Conservation (phyloP, 2,888 invertebrate species). For the Tryphoninae sp. region DNA sequence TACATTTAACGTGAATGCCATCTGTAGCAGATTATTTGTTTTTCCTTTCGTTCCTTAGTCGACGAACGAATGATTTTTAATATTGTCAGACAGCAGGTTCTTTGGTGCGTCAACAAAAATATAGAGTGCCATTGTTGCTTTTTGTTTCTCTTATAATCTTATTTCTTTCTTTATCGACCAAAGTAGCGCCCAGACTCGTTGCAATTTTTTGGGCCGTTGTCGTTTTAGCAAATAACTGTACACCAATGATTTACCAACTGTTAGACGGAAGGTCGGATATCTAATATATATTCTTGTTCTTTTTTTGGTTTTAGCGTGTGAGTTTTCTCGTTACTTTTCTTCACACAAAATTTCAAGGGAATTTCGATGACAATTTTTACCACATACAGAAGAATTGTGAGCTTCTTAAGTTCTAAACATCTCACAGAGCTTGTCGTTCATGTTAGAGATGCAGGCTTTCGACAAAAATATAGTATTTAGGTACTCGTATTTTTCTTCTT, state of each 20-base stretch:
- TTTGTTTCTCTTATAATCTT: constrained; percentile 12
- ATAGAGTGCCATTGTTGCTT: constrained; percentile 37
- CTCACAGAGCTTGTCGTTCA: neutral
- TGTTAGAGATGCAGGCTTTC: constrained; percentile 56
- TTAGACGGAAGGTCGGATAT: constrained; percentile 26
- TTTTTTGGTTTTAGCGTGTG: constrained; percentile 1
- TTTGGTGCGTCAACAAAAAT: constrained; percentile 65
- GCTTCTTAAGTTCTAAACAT: constrained; percentile 58
- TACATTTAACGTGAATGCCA: constrained; percentile 56
- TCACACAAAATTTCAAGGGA: neutral
- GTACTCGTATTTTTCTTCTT: constrained; percentile 38
- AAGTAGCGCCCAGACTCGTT: neutral
- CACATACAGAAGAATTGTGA: constrained; percentile 57
- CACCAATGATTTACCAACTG: constrained; percentile 48
- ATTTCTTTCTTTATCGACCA: constrained; percentile 17
- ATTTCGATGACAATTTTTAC: constrained; percentile 45
- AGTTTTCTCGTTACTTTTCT: neutral
- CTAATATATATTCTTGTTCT: constrained; percentile 8
- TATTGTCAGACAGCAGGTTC: constrained; percentile 66
- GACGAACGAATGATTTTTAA: constrained; percentile 46
- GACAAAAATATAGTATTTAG: constrained; percentile 70
- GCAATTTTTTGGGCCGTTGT: constrained; percentile 13
- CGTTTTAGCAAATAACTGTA: constrained; percentile 24
- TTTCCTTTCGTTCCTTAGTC: neutral
- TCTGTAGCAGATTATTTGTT: constrained; percentile 50